Evolutionary conservation across 2,888 invertebrate genomes (phyloP), one percentile per base, ranked within the genome.

Genomic region (Drosophila meridionalis): DNA sequence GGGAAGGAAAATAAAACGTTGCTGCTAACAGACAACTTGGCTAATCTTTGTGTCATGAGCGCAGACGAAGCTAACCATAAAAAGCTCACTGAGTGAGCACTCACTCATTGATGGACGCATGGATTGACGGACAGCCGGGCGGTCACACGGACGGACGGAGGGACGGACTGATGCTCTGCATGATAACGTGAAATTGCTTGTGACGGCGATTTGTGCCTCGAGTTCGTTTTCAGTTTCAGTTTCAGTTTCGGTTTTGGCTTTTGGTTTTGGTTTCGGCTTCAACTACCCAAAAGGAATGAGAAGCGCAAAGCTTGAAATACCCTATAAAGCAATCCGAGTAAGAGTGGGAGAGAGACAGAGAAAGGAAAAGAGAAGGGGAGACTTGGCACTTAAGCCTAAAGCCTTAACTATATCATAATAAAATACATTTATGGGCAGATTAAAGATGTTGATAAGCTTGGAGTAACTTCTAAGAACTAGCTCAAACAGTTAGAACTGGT

Each of bases 21-120:
- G 67, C 78, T 50, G 40, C 26, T 28, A 48, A 36, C 71, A 70
- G 69, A 83, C 70, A 82, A 82, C 69, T 82, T 73, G 73, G 69
- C 82, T 82, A 78, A 83, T 83, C 82, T 84, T 74, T 73, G 69
- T 69, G 72, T 76, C 82, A 73, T 76, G 74, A 73, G 70, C 66
- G 74, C 30, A 40, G 42, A 0, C 40, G 56, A 12, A 56, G 40
- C 38, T 55, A 56, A n/a, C 56, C 40, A 14, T 34, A 34, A 50
- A 59, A 47, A 48, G 9, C 20, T 53, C 58, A 48, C 56, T 57
- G 36, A 64, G 28, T 64, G 56, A 71, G 55, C 65, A 66, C 61
- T 64, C 68, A 69, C 63, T 53, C 43, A 75, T 53, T 69, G 52
- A 66, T 57, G 65, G 64, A 66, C 56, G 62, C 56, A 61, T 56